Evolutionary conservation across 2,113 vertebrate species (phyloP).

Genomic region (human (Homo sapiens)): GRCh38 chr16:65883001-65883500

Average conservation of each 20-base stretch:
- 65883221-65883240: neutral
- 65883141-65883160: too few species aligned
- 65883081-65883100: too few species aligned
- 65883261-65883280: neutral
- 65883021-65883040: too few species aligned
- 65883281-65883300: neutral
- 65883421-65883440: neutral
- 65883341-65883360: neutral
- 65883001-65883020: too few species aligned
- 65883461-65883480: conserved; percentile 1
- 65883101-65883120: too few species aligned
- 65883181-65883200: too few species aligned
- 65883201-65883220: neutral
- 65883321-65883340: conserved; percentile 18
- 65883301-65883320: neutral
- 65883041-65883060: too few species aligned
- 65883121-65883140: too few species aligned
- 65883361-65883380: conserved; percentile 7
- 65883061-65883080: too few species aligned
- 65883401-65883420: neutral
- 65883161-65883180: too few species aligned
- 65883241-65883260: neutral
- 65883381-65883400: neutral
- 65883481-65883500: neutral
- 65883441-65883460: neutral